Evolutionary conservation across 2,888 invertebrate species (phyloP).

Genomic region (Dysmachus trigonus): DNA sequence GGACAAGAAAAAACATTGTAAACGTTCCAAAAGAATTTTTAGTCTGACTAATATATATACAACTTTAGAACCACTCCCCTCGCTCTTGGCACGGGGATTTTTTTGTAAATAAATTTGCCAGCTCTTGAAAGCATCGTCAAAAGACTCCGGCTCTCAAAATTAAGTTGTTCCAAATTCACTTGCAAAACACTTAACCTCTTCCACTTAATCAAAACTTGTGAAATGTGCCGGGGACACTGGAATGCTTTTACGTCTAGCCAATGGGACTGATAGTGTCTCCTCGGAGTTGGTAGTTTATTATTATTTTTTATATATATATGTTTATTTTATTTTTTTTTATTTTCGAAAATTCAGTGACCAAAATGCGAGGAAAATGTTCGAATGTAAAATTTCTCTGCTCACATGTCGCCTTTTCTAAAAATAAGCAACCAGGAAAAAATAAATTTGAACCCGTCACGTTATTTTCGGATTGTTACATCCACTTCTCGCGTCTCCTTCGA

Average conservation of each 20-base stretch:
- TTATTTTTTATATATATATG: too few species aligned
- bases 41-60: not conserved
- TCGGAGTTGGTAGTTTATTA: not conserved
- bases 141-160: not conserved
- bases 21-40: not conserved
- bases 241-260: not conserved
- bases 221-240: not conserved
- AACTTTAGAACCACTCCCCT: not conserved
- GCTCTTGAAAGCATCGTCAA: not conserved
- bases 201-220: not conserved
- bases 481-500: not conserved
- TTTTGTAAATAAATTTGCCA: not conserved
- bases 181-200: not conserved
- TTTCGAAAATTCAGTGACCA: not conserved
- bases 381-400: not conserved
- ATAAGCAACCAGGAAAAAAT: slow-evolving; percentile 17
- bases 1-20: not conserved
- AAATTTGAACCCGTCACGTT: slow-evolving; percentile 19
- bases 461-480: slow-evolving; percentile 26
- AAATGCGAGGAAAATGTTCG: not conserved
- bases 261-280: not conserved
- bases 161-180: not conserved
- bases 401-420: slow-evolving; percentile 9
- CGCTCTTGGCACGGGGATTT: not conserved
- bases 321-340: not conserved